phyloP scores from a whole-genome alignment of 2,888 invertebrate species.

The Ellobium chinense region DNA sequence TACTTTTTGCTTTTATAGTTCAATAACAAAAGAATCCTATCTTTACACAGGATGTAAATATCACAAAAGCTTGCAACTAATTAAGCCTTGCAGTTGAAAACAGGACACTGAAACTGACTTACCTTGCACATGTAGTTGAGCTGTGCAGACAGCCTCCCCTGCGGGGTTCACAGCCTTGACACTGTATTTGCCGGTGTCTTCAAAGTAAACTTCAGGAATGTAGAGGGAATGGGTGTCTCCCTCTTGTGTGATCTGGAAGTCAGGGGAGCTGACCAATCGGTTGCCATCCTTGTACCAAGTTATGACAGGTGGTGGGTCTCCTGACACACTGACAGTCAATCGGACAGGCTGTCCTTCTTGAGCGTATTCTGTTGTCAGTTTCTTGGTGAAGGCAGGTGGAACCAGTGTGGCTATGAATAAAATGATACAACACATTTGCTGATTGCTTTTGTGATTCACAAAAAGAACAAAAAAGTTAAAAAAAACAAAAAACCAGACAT shows the following conservation, averaged over 20 bases:
- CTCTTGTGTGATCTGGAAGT: slow-evolving; percentile 80
- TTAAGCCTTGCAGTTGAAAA: no score
- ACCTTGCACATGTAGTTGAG: slow-evolving; percentile 85
- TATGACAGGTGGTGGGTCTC: slow-evolving; percentile 75
- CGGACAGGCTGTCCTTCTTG: slow-evolving; percentile 75
- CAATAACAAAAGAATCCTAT: no score
- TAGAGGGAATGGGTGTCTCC: slow-evolving; percentile 85
- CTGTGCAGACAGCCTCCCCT: slow-evolving; percentile 84
- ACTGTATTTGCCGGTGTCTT: slow-evolving; percentile 79
- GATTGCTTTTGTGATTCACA: no score
- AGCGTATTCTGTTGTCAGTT: slow-evolving; percentile 86
- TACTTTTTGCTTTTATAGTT: no score
- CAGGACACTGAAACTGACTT: slow-evolving; percentile 28
- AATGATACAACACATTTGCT: background rate
- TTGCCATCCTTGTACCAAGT: slow-evolving; percentile 77
- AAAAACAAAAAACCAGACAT: no score
- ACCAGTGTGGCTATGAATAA: slow-evolving; percentile 85
- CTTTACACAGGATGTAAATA: no score
- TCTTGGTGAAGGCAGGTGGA: slow-evolving; percentile 89
- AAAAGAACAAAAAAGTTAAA: no score
- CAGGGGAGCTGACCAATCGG: slow-evolving; percentile 79
- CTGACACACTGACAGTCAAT: slow-evolving; percentile 75
- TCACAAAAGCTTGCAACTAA: no score
- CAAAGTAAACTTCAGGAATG: slow-evolving; percentile 84
- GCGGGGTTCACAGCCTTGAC: slow-evolving; percentile 77